Conservation (phyloP, 1,140 invertebrate species). For the Trypoxylus dichotomus region DNA sequence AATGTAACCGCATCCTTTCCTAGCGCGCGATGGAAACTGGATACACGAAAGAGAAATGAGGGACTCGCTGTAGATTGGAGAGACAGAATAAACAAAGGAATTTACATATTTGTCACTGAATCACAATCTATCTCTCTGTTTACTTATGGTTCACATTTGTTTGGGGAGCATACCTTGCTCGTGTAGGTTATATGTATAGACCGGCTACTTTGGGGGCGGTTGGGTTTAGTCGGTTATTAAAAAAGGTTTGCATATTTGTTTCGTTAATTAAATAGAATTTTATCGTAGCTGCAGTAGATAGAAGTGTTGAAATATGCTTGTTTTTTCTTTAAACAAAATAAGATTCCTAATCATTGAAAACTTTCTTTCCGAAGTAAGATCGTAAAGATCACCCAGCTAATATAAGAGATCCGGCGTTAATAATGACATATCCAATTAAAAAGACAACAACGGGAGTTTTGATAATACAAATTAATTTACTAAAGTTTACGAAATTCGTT, state of each 20-base stretch:
- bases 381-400: too few species aligned
- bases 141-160: constrained; percentile 19
- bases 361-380: too few species aligned
- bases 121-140: constrained; percentile 6
- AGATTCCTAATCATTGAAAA: too few species aligned
- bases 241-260: background rate
- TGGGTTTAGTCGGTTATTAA: background rate
- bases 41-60: background rate
- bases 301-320: too few species aligned
- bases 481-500: too few species aligned
- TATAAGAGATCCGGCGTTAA: too few species aligned
- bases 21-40: background rate
- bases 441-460: too few species aligned
- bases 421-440: too few species aligned
- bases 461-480: too few species aligned
- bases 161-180: background rate
- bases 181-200: constrained; percentile 4
- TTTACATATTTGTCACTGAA: constrained; percentile 21
- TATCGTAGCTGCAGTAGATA: background rate
- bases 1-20: background rate
- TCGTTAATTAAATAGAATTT: background rate
- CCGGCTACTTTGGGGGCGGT: background rate
- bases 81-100: background rate
- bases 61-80: background rate
- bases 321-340: too few species aligned